Base-by-base conservation (phyloP, 2,888 invertebrate genomes). In the Lasioglossum pauxillum region DNA sequence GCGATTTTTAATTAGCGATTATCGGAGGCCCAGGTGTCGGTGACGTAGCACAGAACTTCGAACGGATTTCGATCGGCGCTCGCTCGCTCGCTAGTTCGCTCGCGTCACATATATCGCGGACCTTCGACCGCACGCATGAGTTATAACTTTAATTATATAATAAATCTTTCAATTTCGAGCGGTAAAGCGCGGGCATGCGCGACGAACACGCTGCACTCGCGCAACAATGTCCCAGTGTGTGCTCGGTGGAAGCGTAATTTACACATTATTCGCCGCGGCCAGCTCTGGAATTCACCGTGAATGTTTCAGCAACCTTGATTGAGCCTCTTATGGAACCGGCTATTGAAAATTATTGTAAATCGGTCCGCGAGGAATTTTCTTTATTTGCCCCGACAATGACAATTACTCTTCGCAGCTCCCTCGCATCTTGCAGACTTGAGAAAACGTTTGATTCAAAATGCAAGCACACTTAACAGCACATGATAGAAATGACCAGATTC, bases 1-100 rank as follows among this genome's bases (percentile, higher is more conserved):
- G 87, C 77, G 78, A 89, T 90, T 89, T 89, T 89, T 86, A 89
- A 89, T 89, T 89, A 82, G 84, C 87, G 85, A 77, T 75, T 80
- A 74, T 78, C 79, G 64, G 16, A 72, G 78, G n/a, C 49, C 74
- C 87, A 84, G 90, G 78, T 87, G 87, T 10, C 41, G 35, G 41
- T 84, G 87, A 84, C 87, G 71, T 73, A 74, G 69, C 27, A 31
- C 27, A 5, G n/a, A 78, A 86, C 53, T 88, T 77, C 82, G 67
- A 82, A 82, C 53, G 75, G 75, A 79, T 79, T 83, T 79, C 78
- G 83, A 84, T 84, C 74, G 64, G 64, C 27, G 84, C 84, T 46
- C 46, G 23, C 10, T 53, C 27, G 84, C 84, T 46, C 46, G 23
- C 3, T 53, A 23, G 53, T 53, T 53, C 53, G 53, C 19, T 16